A percentile compares a stretch with the other conserved stretches of the same genome.
Conservation (phyloP, 2,888 invertebrate species). For the Standfussiana lucernea region DNA sequence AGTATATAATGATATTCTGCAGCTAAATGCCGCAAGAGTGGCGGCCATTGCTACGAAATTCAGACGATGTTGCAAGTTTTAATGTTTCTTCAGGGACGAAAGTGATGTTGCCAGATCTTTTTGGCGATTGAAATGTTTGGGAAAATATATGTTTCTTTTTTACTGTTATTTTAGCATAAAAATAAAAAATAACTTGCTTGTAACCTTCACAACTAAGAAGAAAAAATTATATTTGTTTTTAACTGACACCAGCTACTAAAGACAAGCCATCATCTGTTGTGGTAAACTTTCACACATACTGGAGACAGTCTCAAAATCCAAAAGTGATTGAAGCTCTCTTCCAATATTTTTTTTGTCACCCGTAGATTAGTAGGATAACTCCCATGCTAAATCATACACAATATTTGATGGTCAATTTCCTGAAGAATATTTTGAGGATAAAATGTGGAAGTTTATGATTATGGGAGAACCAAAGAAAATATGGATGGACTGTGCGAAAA, state of each 20-base stretch:
- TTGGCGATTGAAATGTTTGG: conserved; percentile 42
- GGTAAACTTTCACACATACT: not conserved
- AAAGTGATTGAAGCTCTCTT: no score
- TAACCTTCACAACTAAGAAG: not conserved
- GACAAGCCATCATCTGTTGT: not conserved
- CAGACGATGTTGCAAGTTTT: conserved; percentile 57
- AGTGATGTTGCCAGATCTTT: conserved; percentile 48
- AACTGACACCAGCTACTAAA: not conserved
- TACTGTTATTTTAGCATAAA: not conserved
- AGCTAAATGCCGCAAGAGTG: conserved; percentile 28
- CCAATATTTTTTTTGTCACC: no score
- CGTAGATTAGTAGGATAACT: no score
- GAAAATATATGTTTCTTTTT: conserved; percentile 6
- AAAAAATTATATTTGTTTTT: not conserved
- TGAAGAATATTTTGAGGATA: not conserved
- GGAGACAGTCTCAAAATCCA: not conserved
- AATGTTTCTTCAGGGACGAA: conserved; percentile 37
- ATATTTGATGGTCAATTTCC: no score
- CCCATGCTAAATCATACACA: no score
- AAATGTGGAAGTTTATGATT: no score
- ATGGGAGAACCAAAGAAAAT: no score
- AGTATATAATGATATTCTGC: conserved; percentile 55
- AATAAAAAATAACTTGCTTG: not conserved
- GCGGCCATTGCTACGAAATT: conserved; percentile 41
- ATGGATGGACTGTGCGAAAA: not conserved